Conservation (phyloP, 1,140 invertebrate species). For the Pachypeltis micranthus region DNA sequence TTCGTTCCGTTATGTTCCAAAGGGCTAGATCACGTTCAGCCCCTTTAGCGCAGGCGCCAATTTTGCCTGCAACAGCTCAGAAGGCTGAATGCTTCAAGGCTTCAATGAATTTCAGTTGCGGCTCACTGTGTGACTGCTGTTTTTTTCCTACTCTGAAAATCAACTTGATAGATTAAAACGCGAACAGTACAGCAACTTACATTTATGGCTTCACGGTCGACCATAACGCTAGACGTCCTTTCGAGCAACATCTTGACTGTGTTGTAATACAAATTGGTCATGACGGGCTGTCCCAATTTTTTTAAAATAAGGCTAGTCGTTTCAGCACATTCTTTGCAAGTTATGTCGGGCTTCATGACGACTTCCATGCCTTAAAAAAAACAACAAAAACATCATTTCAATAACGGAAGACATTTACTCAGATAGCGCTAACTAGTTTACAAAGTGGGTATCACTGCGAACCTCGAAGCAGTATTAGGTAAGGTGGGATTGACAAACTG, state of each 20-base stretch:
- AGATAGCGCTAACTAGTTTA: neutral
- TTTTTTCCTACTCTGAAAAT: too few relatives aligned
- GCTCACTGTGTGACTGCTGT: too few relatives aligned
- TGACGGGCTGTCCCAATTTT: constrained; percentile 82
- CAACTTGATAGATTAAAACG: too few relatives aligned
- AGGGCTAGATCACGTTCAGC: too few relatives aligned
- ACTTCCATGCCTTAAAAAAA: constrained; percentile 56
- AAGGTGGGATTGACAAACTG: too few relatives aligned
- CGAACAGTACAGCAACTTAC: too few relatives aligned
- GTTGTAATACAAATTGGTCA: constrained; percentile 91
- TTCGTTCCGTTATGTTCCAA: too few relatives aligned
- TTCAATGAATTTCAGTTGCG: too few relatives aligned
- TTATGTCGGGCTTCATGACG: constrained; percentile 73
- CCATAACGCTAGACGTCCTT: constrained; percentile 86
- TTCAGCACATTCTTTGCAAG: constrained; percentile 80
- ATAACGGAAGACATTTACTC: neutral
- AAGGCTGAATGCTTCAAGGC: too few relatives aligned
- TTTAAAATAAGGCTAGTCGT: constrained; percentile 70
- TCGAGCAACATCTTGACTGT: constrained; percentile 90
- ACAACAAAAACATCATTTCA: neutral
- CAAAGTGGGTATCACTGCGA: neutral
- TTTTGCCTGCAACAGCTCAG: too few relatives aligned
- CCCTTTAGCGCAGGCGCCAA: too few relatives aligned
- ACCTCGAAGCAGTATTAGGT: neutral
- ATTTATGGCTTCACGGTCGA: constrained; percentile 45